Base-by-base conservation (phyloP, 2,113 vertebrate genomes). In the Urocynchramus pylzowi region DNA sequence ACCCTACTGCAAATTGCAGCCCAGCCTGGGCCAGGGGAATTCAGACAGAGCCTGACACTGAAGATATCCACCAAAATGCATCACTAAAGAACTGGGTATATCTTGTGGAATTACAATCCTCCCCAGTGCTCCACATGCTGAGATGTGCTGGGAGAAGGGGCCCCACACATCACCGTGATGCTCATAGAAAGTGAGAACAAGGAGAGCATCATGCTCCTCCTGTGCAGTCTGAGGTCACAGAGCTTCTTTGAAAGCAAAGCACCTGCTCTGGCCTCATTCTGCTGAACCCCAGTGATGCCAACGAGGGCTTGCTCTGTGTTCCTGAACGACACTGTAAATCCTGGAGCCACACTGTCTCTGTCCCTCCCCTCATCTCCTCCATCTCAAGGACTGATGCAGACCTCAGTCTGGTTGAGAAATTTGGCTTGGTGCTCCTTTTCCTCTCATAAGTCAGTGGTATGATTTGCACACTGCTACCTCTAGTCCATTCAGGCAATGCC, bases 141-240 rank as follows among this genome's bases (percentile, higher is more conserved):
- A 22, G 47, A 75, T 1, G 0, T 1, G 4, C 27, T 67, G 22
- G 42, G 54, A 80, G n/a, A 47, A 20, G 22, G 24, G 16, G 57
- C 50, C n/a, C 30, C 1, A 4, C 17, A 24, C 4, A 1, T 37
- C 71, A 63, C 30, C 0, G 0, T 1, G 13, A 39, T 35, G 19
- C 49, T 59, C 23, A 30, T 0, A 49, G 30, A 39, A 79, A 61
- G 71, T 31, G 39, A 70, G 27, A 77, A 61, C 50, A 76, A 41
- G n/a, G 44, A 41, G 11, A 78, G 11, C 22, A 10, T 30, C 17
- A 0, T 10, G 7, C 11, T 65, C 28, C 45, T 65, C 12, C 47
- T 12, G 33, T 7, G 44, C 89, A 80, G 13, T 1, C 3, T 3
- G 2, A 87, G 44, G 27, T 61, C 0, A 0, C 59, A 82, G 57